These are phyloP conservation scores for Lacerta bilineata DNA, from an alignment of 2,797 vertebrate genomes.

Conservation along the genomic window DNA sequence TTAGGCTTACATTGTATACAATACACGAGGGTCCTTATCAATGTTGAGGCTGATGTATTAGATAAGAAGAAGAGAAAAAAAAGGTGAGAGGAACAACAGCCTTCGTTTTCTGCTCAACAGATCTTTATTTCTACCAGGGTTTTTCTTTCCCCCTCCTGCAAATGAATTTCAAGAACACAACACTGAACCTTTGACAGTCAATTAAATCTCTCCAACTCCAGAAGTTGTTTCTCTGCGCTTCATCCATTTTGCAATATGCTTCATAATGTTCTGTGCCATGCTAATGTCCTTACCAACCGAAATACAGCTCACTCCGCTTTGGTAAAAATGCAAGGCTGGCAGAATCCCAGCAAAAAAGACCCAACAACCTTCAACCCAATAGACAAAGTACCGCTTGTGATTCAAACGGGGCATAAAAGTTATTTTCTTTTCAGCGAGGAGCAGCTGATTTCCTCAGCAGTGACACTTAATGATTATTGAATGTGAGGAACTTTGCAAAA, in stretches of 20 bases:
- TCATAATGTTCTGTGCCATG: conserved; percentile 48
- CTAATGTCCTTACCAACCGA: conserved; percentile 39
- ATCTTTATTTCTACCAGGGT: conserved; percentile 48
- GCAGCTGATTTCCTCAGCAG: conserved; percentile 74
- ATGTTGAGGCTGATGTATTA: conserved; percentile 59
- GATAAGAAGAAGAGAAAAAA: conserved; percentile 52
- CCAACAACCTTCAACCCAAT: conserved; percentile 41
- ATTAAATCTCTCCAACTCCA: conserved; percentile 48
- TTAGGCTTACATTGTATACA: conserved; percentile 9
- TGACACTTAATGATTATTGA: conserved; percentile 74
- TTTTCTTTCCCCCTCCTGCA: background rate
- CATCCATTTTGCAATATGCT: conserved; percentile 44
- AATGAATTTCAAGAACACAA: conserved; percentile 55
- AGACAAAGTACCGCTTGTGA: conserved; percentile 71
- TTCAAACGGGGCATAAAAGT: conserved; percentile 42
- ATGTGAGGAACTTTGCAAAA: conserved; percentile 66
- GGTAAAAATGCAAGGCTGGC: conserved; percentile 43
- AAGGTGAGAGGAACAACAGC: conserved; percentile 46
- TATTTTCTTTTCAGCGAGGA: conserved; percentile 71
- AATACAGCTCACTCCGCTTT: conserved; percentile 44
- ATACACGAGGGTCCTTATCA: conserved; percentile 42
- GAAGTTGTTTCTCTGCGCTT: conserved; percentile 64
- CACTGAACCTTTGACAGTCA: conserved; percentile 63
- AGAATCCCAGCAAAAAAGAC: conserved; percentile 28
- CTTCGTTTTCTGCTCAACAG: conserved; percentile 56